Percentiles rank a stretch among this genome's conserved stretches.
Conservation (phyloP, 2,113 vertebrate species). For the Colossoma macropomum region DNA sequence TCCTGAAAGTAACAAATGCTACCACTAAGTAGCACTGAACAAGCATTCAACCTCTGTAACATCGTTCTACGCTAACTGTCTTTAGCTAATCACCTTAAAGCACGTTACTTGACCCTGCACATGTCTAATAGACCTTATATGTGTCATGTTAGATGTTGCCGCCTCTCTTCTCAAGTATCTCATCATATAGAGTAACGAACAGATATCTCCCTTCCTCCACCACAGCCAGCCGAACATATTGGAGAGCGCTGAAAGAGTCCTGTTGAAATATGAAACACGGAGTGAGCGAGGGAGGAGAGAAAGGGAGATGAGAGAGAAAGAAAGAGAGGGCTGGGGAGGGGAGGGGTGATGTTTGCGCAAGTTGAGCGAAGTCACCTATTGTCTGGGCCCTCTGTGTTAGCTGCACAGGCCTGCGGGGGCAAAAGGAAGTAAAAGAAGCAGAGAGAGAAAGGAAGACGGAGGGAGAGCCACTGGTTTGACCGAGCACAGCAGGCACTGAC, state of each 20-base stretch:
- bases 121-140: neutral
- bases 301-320: slow-evolving; percentile 11
- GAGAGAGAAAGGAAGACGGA: slow-evolving; percentile 9
- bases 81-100: neutral
- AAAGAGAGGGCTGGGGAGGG: slow-evolving; percentile 20
- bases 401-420: slow-evolving; percentile 32
- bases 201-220: neutral
- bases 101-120: slow-evolving; percentile 1
- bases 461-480: slow-evolving; percentile 36
- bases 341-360: slow-evolving; percentile 25
- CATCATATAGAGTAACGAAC: slow-evolving; percentile 1
- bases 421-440: slow-evolving; percentile 35
- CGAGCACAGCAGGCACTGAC: slow-evolving; percentile 22
- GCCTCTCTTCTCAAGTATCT: neutral
- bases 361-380: slow-evolving; percentile 62
- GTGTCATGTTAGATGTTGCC: neutral
- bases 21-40: too few species aligned
- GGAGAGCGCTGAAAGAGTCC: slow-evolving; percentile 30
- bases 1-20: too few species aligned
- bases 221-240: neutral
- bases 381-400: slow-evolving; percentile 55
- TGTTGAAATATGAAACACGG: slow-evolving; percentile 43
- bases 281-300: slow-evolving; percentile 41
- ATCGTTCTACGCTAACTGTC: neutral
- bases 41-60: too few species aligned